Base-by-base conservation (phyloP, 2,797 vertebrate species). In the Pangasius macronema region DNA sequence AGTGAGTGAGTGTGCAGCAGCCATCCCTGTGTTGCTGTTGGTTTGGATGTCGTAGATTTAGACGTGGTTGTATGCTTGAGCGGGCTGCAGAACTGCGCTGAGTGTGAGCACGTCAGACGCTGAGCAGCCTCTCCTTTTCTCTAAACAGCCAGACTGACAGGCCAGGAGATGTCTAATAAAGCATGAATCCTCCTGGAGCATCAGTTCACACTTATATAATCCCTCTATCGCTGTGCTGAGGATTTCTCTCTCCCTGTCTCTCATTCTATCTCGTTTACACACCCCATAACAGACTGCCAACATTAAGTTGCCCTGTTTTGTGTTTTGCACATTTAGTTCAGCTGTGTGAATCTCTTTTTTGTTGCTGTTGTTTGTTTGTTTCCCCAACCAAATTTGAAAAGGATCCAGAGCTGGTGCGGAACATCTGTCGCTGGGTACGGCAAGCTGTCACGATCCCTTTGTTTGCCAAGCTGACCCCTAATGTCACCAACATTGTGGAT, bases 371-470 rank as follows among this genome's bases (percentile, higher is more conserved):
- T 87, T 85, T 89, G 82, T 86, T 85, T 80, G 83, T 86, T 63
- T 82, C n/a, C 36, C 73, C 57, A 63, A 39, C 55, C 68, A 95
- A 94, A 95, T 92, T 95, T 96, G 94, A 93, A 94, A 92, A 99
- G 98, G 97, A 99, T 95, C 96, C 97, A 90, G 97, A 97, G 91
- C 93, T 99, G 94, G 98, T 99, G 87, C 95, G 96, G 88, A 99
- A 99, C 97, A 99, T 99, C 95, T 99, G 98, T 90, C 97, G 96
- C 86, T 99, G 98, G 98, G 97, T 99, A 88, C 96, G 97, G 86
- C 96, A 96, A 92, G 96, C 98, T 93, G 93, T 96, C 93, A 94
- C 72, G 91, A 94, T 99, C 92, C 97, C 97, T 0, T 99, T 99
- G 94, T 99, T 99, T 94, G 98, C 98, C 95, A 99, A 99, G 91